Evolutionary conservation across 2,888 invertebrate species (phyloP), one percentile per base, ranked within the genome.

Genomic region (Hypolimnas misippus): DNA sequence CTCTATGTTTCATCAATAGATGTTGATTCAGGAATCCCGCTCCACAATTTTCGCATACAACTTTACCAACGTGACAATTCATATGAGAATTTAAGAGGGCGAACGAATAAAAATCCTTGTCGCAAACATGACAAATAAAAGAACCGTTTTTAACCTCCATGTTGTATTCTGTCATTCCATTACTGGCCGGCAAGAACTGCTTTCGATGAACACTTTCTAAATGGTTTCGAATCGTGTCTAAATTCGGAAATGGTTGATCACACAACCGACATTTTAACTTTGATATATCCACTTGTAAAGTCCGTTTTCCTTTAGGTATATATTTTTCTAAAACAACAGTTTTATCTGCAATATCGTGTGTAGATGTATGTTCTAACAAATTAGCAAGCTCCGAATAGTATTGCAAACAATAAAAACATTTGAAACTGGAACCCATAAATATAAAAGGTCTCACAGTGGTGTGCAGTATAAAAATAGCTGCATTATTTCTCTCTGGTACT

Each of bases 11-110:
- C 63, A 75, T 70, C 1, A 86, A 65, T 0, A 77, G 63, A 58
- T 81, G 77, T 49, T 83, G 82, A 35, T 81, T 82, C 0, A 81
- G 55, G 52, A 85, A 86, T 0, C 78, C 78, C 0, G 76, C 80
- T 0, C 87, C 86, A 44, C 87, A 87, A 8, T 46, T 76, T 31
- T 87, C 87, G 56, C 87, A 87, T 0, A 86, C 80, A 0, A 84
- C 82, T 59, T 83, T 87, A 0, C 82, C 79, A 0, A 82, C 74
- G 44, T 87, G 87, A 1, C 63, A 68, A 54, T 81, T 82, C 80
- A 86, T 82, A 53, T 86, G 86, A 0, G 72, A 54, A 58, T 82
- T 83, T 5, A 86, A 65, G 1, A 79, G 69, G 0, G 70, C 62
- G 46, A 86, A 87, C 7, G 73, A 74, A 55, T 80, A 74, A 42